Percentiles rank a stretch among this genome's conserved stretches.
These are phyloP conservation scores for Oncorhynchus gorbuscha DNA, from an alignment of 2,113 vertebrate genomes.

Conservation along the genomic window DNA sequence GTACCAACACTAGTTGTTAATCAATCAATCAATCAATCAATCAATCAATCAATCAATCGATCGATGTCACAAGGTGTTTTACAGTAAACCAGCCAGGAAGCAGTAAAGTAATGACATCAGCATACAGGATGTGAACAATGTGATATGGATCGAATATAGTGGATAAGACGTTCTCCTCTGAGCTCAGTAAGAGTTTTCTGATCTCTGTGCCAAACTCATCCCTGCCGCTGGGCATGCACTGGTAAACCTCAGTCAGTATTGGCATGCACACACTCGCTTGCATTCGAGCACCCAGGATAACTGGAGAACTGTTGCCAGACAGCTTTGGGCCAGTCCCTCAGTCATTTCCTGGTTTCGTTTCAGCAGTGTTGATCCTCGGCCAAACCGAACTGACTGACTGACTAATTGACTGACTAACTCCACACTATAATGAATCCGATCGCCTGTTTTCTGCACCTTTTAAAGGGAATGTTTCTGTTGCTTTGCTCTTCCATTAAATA, in stretches of 20 bases:
- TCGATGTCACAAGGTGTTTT: no score
- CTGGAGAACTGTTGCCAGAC: not conserved
- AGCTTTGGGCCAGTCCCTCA: not conserved
- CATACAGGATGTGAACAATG: not conserved
- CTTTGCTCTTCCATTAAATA: no score
- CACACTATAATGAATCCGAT: not conserved
- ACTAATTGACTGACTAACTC: not conserved
- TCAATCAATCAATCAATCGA: no score
- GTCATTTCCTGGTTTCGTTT: not conserved
- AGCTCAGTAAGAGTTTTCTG: not conserved
- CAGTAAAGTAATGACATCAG: no score
- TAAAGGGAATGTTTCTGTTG: not conserved
- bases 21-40: no score
- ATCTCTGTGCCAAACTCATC: conserved; percentile 6
- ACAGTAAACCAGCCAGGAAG: no score
- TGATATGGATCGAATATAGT: not conserved
- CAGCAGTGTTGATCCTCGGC: not conserved
- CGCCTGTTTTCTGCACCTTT: not conserved
- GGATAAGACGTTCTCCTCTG: not conserved
- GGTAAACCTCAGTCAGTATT: conserved; percentile 3
- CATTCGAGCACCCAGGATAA: not conserved
- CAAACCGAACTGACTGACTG: not conserved
- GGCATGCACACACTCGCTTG: not conserved
- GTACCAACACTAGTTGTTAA: no score
- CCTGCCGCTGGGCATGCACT: not conserved